Base-by-base conservation (phyloP, 2,113 vertebrate species). In the Otocyon megalotis region DNA sequence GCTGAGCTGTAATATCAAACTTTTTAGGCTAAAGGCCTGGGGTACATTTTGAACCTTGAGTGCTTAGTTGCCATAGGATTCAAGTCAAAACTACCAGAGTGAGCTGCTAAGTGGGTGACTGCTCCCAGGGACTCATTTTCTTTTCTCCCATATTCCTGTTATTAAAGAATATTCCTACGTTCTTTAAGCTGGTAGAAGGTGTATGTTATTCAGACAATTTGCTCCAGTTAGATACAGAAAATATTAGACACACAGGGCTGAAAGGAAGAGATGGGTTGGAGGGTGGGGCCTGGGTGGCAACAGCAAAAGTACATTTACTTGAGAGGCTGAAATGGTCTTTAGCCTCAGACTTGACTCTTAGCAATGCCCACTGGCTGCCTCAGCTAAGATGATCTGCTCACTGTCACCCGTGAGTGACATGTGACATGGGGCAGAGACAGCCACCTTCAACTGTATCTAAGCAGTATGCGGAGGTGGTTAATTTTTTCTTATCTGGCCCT, bases 1-100 rank as follows among this genome's bases (percentile, higher is more conserved):
- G 58, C 48, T 94, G 58, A 94, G 16, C 74, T 90, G 30, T 96
- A 86, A 94, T 88, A 92, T 91, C 67, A 80, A 88, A 32, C 54
- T 12, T 81, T 88, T 81, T 85, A 93, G 82, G 60, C 65, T 90
- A 53, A 62, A 65, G 89, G n/a, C 30, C 10, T 76, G 14, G 72
- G 56, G 32, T 88, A 91, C 67, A 11, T 71, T 67, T 87, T 56
- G 79, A 97, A 87, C 82, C 88, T 32, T 35, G 32, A 80, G 67
- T 50, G 12, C 72, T 93, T 94, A 79, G 92, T 62, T 95, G 84
- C 90, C 62, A 5, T 28, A 95, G 87, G 82, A 60, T 86, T 91
- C 56, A 85, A 85, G 35, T 91, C 54, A 53, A 77, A 96, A 74
- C 17, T 77, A 72, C 72, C 65, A 32, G n/a, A 96, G 54, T 63